phyloP scores from a whole-genome alignment of 2,888 invertebrate species.

The Deilephila elpenor region DNA sequence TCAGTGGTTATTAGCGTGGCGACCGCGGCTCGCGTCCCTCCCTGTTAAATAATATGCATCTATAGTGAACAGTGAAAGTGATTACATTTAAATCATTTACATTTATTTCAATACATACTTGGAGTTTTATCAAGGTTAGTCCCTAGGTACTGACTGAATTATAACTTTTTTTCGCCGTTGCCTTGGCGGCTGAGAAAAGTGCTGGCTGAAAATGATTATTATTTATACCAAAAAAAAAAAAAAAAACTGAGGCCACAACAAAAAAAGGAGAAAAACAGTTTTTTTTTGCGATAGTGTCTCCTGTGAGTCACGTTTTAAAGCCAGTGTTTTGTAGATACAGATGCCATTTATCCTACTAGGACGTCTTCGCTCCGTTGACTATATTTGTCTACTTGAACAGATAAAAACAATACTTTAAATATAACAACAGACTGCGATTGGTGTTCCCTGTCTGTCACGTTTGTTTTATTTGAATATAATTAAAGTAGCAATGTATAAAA shows the following conservation, averaged over 20 bases:
- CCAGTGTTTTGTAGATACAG: neutral
- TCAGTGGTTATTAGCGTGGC: constrained; percentile 28
- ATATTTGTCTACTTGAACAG: no score
- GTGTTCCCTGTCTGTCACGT: no score
- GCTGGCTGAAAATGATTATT: no score
- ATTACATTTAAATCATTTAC: neutral
- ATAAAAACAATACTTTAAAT: no score
- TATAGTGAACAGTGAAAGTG: constrained; percentile 22
- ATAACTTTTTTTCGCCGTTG: neutral
- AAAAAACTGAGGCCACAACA: neutral
- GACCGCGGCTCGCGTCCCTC: constrained; percentile 23
- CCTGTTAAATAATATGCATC: constrained; percentile 31
- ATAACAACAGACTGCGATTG: no score
- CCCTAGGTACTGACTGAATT: neutral
- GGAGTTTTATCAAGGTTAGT: neutral
- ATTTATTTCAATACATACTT: constrained; percentile 32
- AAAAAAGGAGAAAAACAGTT: no score
- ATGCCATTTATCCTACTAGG: no score
- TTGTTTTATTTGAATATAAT: no score
- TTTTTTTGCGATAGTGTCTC: neutral
- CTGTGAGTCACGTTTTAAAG: neutral
- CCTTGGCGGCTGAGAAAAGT: neutral
- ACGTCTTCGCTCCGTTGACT: no score
- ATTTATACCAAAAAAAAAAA: no score
- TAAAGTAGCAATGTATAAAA: no score